Percentiles rank a stretch among this genome's conserved stretches.
These are phyloP conservation scores for Sarcophaga carnaria DNA, from an alignment of 2,888 invertebrate genomes.

Conservation along the genomic window DNA sequence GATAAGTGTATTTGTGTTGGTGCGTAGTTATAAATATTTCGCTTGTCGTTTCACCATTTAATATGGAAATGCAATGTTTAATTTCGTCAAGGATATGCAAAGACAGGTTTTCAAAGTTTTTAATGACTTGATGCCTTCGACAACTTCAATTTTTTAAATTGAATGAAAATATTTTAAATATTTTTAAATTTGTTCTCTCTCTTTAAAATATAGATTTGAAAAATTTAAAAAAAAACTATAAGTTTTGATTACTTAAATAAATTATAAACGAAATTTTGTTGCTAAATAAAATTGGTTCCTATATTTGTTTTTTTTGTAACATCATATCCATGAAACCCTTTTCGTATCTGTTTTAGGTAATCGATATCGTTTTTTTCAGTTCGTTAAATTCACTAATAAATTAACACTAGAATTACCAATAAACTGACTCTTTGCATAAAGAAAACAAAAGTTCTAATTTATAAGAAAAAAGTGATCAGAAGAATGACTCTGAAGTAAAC, in stretches of 20 bases:
- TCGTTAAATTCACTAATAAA: not conserved
- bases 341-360: not conserved
- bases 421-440: too few relatives aligned
- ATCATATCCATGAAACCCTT: too few relatives aligned
- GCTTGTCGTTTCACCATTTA: not conserved
- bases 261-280: not conserved
- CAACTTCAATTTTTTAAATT: not conserved
- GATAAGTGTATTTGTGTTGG: too few relatives aligned
- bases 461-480: too few relatives aligned
- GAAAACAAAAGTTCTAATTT: too few relatives aligned
- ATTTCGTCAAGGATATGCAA: constrained; percentile 44
- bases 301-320: not conserved
- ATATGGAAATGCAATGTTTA: constrained; percentile 7
- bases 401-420: not conserved
- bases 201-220: too few relatives aligned
- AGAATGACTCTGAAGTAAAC: too few relatives aligned
- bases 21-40: too few relatives aligned
- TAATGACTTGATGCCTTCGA: not conserved
- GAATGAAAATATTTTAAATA: not conserved
- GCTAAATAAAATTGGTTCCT: not conserved
- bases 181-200: not conserved
- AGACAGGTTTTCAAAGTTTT: constrained; percentile 27
- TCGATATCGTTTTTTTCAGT: not conserved
- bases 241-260: not conserved
- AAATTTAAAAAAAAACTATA: too few relatives aligned